Percentiles rank a stretch among this genome's conserved stretches.
These are phyloP conservation scores for Mesocentrotus franciscanus DNA, from an alignment of 53 echinoderm and acorn worm species.

Conservation along the genomic window DNA sequence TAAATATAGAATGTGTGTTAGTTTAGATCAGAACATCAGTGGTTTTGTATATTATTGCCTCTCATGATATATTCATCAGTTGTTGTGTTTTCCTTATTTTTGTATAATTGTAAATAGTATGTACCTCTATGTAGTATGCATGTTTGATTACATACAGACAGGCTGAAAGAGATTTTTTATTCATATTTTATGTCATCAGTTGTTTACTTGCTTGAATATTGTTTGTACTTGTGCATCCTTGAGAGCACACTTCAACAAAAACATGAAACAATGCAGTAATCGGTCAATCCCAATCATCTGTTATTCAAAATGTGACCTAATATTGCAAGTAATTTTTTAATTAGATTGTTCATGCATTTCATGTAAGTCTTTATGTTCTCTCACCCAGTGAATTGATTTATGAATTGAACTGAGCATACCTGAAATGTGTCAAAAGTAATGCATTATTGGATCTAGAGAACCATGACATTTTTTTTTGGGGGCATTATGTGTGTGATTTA, in stretches of 20 bases:
- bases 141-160: not conserved
- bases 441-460: no score
- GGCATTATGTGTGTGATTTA: not conserved
- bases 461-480: no score
- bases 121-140: slow-evolving; percentile 5
- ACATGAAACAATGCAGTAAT: not conserved
- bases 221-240: not conserved
- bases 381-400: not conserved
- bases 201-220: slow-evolving; percentile 23
- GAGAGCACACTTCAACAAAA: not conserved
- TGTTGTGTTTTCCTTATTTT: not conserved
- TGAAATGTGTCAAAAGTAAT: not conserved
- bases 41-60: not conserved
- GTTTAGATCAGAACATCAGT: not conserved
- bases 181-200: not conserved
- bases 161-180: slow-evolving; percentile 26
- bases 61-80: not conserved
- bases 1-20: slow-evolving; percentile 19
- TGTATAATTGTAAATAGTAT: slow-evolving; percentile 24
- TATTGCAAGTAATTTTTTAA: not conserved
- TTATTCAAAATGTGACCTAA: not conserved
- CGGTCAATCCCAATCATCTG: not conserved
- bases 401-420: no score
- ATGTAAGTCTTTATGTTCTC: not conserved
- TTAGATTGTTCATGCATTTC: no score